Conservation (phyloP, 2,888 invertebrate species). For the Apantesis nais region DNA sequence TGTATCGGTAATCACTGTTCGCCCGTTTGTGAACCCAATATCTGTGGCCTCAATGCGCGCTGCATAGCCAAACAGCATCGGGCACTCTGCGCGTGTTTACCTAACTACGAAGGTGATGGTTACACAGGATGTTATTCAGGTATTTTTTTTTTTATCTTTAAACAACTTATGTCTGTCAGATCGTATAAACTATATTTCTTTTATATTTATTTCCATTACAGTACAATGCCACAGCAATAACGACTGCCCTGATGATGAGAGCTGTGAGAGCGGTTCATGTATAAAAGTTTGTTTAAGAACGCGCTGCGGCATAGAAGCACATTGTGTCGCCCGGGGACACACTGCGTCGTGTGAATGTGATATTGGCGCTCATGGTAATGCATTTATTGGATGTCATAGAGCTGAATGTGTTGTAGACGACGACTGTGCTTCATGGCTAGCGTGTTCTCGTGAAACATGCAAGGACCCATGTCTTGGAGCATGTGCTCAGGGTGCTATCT, state of each 20-base stretch:
- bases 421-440: conserved; percentile 92
- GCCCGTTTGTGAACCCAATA: conserved; percentile 90
- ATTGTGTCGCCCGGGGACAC: conserved; percentile 92
- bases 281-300: conserved; percentile 91
- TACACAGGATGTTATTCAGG: conserved; percentile 91
- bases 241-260: conserved; percentile 93
- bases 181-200: conserved; percentile 10
- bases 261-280: conserved; percentile 93
- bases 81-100: conserved; percentile 92
- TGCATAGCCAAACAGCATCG: conserved; percentile 92
- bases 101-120: conserved; percentile 94
- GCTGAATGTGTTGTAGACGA: conserved; percentile 91
- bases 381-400: conserved; percentile 90
- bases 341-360: conserved; percentile 92
- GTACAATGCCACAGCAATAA: conserved; percentile 94
- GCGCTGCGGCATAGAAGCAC: conserved; percentile 92
- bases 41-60: conserved; percentile 92
- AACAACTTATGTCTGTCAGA: background rate
- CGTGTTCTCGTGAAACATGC: conserved; percentile 92
- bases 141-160: conserved; percentile 48
- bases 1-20: conserved; percentile 91
- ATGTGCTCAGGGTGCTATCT: conserved; percentile 91
- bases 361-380: conserved; percentile 91
- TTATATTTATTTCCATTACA: conserved; percentile 60
- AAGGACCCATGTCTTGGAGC: conserved; percentile 94